Percentiles rank a stretch among this genome's conserved stretches.
These are phyloP conservation scores for Cacoxenus indagator DNA, from an alignment of 2,888 invertebrate genomes.

Conservation along the genomic window DNA sequence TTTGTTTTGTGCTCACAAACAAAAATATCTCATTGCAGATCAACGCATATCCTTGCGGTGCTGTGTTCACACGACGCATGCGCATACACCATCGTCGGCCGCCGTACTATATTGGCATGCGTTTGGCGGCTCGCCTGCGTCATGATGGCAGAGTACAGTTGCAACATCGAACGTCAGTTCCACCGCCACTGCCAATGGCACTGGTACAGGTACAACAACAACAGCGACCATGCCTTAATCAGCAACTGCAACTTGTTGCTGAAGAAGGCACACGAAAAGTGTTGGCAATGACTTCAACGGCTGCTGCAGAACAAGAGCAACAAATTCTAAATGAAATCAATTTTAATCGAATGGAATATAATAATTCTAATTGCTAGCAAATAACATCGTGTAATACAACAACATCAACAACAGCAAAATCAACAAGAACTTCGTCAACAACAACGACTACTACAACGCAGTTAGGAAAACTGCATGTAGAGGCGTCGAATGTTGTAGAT, in stretches of 20 bases:
- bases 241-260: constrained; percentile 23
- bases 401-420: constrained; percentile 34
- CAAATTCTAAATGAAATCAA: constrained; percentile 4
- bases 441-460: constrained; percentile 27
- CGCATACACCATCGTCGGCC: constrained; percentile 38
- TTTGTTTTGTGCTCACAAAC: constrained; percentile 25
- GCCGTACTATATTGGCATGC: constrained; percentile 7
- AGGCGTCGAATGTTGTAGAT: constrained; percentile 26
- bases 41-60: constrained; percentile 45
- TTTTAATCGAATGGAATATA: not conserved
- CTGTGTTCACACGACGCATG: constrained; percentile 47
- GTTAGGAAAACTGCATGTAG: constrained; percentile 37
- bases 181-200: too few relatives aligned
- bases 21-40: constrained; percentile 41
- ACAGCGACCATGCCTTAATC: constrained; percentile 35
- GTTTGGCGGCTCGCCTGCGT: constrained; percentile 18
- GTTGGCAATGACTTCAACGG: constrained; percentile 19
- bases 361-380: constrained; percentile 51
- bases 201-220: constrained; percentile 37
- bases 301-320: constrained; percentile 29
- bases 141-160: not conserved
- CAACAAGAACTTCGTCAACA: constrained; percentile 26
- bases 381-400: constrained; percentile 22
- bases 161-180: not conserved
- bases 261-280: constrained; percentile 23